Evolutionary conservation across 2,888 invertebrate genomes (phyloP).

Genomic region (Hirudinaria manillensis): DNA sequence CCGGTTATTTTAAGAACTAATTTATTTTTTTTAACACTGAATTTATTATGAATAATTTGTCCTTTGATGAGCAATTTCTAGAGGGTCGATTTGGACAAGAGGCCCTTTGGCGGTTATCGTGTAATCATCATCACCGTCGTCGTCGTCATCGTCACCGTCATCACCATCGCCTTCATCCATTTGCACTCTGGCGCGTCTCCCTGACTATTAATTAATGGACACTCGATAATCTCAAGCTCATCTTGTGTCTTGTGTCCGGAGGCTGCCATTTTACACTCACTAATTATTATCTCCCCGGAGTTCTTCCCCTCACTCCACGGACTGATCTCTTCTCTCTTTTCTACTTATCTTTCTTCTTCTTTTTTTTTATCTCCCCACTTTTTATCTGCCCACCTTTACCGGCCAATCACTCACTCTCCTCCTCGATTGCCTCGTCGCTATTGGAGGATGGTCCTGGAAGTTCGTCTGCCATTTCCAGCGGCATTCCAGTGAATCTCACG

Average conservation of each 20-base stretch:
- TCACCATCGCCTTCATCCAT: slow-evolving; percentile 18
- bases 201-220: slow-evolving; percentile 19
- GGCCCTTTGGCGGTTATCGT: not conserved
- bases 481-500: no score
- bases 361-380: not conserved
- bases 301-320: not conserved
- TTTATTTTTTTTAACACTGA: no score
- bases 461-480: no score
- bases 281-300: slow-evolving; percentile 25
- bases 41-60: no score
- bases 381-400: not conserved
- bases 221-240: slow-evolving; percentile 13
- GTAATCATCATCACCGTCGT: not conserved
- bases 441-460: not conserved
- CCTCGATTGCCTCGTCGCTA: not conserved
- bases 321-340: slow-evolving; percentile 17
- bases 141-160: slow-evolving; percentile 2
- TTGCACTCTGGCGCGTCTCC: slow-evolving; percentile 5
- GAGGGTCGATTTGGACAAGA: no score
- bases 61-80: no score
- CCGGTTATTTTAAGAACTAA: no score
- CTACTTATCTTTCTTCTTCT: not conserved
- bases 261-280: slow-evolving; percentile 20
- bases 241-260: slow-evolving; percentile 14
- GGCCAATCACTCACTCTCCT: not conserved